These are phyloP conservation scores for Channa maculata DNA, from an alignment of 2,113 vertebrate species.

Conservation along the genomic window DNA sequence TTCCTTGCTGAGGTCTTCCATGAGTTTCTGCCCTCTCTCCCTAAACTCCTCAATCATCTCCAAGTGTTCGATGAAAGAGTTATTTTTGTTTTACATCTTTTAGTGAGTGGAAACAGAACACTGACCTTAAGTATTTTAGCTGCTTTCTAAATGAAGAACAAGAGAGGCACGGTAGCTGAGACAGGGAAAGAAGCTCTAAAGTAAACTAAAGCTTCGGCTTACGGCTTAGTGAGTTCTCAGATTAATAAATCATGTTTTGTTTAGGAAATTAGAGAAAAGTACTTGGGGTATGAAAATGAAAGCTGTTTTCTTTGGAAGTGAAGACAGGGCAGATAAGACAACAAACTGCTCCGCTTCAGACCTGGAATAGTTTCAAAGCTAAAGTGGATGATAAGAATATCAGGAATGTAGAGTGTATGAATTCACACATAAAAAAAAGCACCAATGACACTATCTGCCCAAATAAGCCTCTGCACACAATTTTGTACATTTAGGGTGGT, in stretches of 20 bases:
- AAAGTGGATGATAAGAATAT: conserved; percentile 15
- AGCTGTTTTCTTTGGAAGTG: conserved; percentile 46
- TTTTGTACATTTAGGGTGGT: no score
- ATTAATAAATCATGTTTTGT: conserved; percentile 48
- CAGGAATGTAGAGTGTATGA: conserved; percentile 9
- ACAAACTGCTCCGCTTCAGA: conserved; percentile 16
- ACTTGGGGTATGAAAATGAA: background rate
- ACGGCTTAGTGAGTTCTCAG: background rate
- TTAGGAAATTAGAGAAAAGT: conserved; percentile 28
- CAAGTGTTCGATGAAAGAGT: conserved; percentile 9
- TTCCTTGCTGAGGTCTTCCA: conserved; percentile 23
- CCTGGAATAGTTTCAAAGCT: conserved; percentile 39
- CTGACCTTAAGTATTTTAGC: conserved; percentile 37
- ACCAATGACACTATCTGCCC: background rate
- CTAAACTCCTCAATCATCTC: conserved; percentile 37
- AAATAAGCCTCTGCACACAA: no score
- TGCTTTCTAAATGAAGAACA: no score
- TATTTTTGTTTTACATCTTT: conserved; percentile 21
- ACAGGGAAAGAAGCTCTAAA: conserved; percentile 24
- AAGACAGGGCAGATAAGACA: conserved; percentile 44
- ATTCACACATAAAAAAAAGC: background rate
- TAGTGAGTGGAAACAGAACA: conserved; percentile 26
- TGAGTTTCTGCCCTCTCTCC: conserved; percentile 9
- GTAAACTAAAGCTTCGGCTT: conserved; percentile 38
- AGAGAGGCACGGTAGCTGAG: conserved; percentile 14